phyloP scores from a whole-genome alignment of 2,113 vertebrate species.

The Grus americana region DNA sequence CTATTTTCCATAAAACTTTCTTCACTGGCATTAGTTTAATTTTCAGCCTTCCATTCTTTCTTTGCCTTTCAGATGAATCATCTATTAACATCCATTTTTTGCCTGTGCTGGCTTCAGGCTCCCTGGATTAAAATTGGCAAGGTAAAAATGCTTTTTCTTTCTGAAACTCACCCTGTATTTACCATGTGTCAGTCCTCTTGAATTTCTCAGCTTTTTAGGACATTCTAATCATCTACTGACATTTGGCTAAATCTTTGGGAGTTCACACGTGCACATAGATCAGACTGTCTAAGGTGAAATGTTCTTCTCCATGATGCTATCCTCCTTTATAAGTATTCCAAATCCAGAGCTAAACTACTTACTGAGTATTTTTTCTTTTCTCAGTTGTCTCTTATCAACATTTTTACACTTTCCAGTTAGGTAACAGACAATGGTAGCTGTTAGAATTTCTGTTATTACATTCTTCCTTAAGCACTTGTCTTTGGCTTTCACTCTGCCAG shows the following conservation, averaged over 20 bases:
- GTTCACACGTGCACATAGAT: neutral
- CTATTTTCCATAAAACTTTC: neutral
- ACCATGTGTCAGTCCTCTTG: neutral
- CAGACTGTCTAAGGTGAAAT: neutral
- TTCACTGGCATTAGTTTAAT: neutral
- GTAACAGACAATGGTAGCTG: neutral
- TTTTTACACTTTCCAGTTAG: neutral
- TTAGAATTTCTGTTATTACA: conserved; percentile 12
- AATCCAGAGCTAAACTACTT: neutral
- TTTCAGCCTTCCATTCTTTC: neutral
- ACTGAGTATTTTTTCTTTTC: neutral
- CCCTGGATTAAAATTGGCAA: neutral
- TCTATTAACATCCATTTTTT: neutral
- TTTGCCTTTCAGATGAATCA: neutral
- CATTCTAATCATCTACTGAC: neutral
- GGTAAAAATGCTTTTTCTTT: neutral
- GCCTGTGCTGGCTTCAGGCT: neutral
- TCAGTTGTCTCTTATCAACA: neutral
- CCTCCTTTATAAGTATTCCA: neutral
- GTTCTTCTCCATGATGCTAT: neutral
- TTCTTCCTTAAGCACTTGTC: neutral
- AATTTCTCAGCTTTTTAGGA: neutral
- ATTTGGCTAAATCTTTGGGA: neutral
- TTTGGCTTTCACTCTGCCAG: neutral
- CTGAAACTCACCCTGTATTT: neutral